phyloP scores from a whole-genome alignment of 2,797 vertebrate genomes.

The Diplodus sargus region DNA sequence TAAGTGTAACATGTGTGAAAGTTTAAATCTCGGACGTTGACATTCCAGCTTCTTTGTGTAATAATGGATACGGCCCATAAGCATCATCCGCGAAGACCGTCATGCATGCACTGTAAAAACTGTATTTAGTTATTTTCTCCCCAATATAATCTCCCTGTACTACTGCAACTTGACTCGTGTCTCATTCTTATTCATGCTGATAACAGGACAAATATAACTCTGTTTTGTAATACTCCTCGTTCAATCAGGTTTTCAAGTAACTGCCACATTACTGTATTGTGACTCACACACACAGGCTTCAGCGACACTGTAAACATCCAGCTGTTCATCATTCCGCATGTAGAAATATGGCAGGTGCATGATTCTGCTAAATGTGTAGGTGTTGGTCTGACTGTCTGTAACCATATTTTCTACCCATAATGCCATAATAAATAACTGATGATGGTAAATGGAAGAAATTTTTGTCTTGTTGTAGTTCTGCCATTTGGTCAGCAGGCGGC shows the following conservation, averaged over 20 bases:
- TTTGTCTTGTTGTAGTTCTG: conserved; percentile 38
- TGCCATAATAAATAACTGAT: conserved; percentile 63
- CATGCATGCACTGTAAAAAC: conserved; percentile 54
- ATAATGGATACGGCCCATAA: conserved; percentile 13
- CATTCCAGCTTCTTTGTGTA: conserved; percentile 39
- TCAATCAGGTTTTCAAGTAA: conserved; percentile 52
- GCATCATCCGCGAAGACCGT: conserved; percentile 17
- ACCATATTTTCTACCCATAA: conserved; percentile 66
- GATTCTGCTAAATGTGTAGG: conserved; percentile 53
- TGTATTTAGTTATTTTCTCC: conserved; percentile 18
- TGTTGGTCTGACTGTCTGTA: conserved; percentile 58
- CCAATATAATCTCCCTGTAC: conserved; percentile 36
- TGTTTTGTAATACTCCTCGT: conserved; percentile 28
- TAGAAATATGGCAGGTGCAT: conserved; percentile 69
- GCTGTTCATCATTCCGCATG: conserved; percentile 62
- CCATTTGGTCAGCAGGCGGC: conserved; percentile 39
- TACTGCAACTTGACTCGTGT: conserved; percentile 27
- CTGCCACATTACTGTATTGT: conserved; percentile 63
- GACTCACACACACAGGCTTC: conserved; percentile 30
- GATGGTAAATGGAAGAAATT: not conserved
- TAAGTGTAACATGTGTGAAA: conserved; percentile 52
- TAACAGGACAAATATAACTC: conserved; percentile 13
- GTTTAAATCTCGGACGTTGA: conserved; percentile 36
- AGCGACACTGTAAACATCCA: conserved; percentile 43
- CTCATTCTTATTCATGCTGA: conserved; percentile 7